Percentiles rank a stretch among this genome's conserved stretches.
Evolutionary conservation across 2,888 invertebrate genomes (phyloP).

Genomic region (Chloroclystis v-ata): DNA sequence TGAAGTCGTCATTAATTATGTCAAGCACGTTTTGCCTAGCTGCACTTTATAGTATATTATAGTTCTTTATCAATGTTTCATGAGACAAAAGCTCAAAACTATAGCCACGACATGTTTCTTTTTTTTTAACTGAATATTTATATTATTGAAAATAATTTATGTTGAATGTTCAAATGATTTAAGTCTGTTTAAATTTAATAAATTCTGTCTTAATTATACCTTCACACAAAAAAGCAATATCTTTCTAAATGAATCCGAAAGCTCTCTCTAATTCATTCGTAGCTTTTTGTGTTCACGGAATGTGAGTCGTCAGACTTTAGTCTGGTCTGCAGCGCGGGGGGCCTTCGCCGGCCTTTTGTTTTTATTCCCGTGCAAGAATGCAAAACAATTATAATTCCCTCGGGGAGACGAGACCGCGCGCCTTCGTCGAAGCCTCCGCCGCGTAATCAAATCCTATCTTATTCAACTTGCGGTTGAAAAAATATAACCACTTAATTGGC

Average conservation of each 20-base stretch:
- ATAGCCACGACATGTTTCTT: too few species aligned
- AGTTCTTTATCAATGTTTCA: too few species aligned
- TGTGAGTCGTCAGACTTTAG: conserved; percentile 74
- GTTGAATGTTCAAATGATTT: neutral
- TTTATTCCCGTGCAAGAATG: conserved; percentile 76
- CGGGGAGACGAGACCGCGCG: conserved; percentile 66
- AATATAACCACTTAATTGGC: conserved; percentile 55
- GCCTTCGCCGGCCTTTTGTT: conserved; percentile 69
- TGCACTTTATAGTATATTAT: too few species aligned
- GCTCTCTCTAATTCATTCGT: conserved; percentile 63
- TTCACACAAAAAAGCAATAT: conserved; percentile 29
- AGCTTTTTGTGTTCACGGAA: conserved; percentile 71
- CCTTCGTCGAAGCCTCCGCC: conserved; percentile 48
- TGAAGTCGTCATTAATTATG: conserved; percentile 14
- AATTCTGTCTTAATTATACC: conserved; percentile 29
- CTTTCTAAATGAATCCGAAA: conserved; percentile 38
- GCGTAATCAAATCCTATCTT: conserved; percentile 60
- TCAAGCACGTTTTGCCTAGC: conserved; percentile 1
- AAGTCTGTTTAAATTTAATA: conserved; percentile 3
- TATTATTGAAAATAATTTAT: too few species aligned
- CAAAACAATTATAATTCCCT: conserved; percentile 77
- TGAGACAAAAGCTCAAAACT: too few species aligned
- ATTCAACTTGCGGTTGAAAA: conserved; percentile 65
- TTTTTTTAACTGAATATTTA: too few species aligned
- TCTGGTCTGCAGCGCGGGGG: conserved; percentile 72